Percentiles rank a stretch among this genome's conserved stretches.
These are phyloP conservation scores for Machimus rusticus DNA, from an alignment of 2,888 invertebrate species.

Conservation along the genomic window DNA sequence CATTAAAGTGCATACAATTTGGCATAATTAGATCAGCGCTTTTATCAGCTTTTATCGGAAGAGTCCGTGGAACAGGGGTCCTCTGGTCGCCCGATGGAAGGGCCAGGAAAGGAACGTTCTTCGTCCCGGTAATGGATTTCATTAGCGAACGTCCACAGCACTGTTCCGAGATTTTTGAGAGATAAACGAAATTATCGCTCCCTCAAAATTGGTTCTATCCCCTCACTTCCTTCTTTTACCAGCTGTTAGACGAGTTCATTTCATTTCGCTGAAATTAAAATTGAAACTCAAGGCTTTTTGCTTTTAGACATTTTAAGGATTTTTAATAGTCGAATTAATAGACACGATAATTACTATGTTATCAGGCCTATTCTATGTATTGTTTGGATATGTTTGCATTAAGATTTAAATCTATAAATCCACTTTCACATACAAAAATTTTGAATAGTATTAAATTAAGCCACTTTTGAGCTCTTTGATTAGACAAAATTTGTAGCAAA, in stretches of 20 bases:
- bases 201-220: neutral
- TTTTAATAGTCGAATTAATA: no score
- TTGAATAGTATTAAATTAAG: no score
- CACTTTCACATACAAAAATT: no score
- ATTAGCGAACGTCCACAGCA: neutral
- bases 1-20: slow-evolving; percentile 25
- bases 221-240: neutral
- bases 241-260: neutral
- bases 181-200: neutral
- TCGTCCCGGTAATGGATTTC: neutral
- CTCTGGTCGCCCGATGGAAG: neutral
- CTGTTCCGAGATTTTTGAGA: neutral
- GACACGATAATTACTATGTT: no score
- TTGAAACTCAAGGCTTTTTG: neutral
- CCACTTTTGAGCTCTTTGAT: no score
- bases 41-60: slow-evolving; percentile 14
- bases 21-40: slow-evolving; percentile 20
- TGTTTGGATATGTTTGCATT: no score
- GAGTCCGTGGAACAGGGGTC: neutral
- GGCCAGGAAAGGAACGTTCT: neutral
- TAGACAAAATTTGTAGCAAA: no score
- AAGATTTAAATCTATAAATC: no score
- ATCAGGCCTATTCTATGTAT: no score
- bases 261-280: neutral
- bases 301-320: neutral